These are phyloP conservation scores for Lasioglossum leucozonium DNA, from an alignment of 2,888 invertebrate genomes.

Conservation along the genomic window DNA sequence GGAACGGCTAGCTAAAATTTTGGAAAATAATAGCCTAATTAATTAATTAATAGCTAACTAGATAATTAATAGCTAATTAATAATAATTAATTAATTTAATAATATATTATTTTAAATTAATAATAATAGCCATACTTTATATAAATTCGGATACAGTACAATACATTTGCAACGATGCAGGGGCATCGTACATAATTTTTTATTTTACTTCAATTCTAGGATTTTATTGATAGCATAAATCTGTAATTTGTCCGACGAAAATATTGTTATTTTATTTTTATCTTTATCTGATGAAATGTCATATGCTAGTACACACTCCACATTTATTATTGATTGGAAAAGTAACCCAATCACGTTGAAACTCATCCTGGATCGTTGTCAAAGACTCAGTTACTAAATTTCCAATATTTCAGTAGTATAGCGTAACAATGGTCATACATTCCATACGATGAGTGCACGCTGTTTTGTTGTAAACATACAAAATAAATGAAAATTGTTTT, in stretches of 20 bases:
- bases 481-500: no score
- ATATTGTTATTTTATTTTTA: neutral
- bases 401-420: slow-evolving; percentile 18
- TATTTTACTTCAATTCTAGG: neutral
- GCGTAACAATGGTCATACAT: neutral
- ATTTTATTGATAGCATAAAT: neutral
- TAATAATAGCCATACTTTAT: neutral
- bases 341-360: slow-evolving; percentile 16
- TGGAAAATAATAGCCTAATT: neutral
- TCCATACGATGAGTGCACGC: no score
- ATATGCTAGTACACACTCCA: neutral
- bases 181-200: neutral
- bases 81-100: no score
- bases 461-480: no score
- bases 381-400: slow-evolving; percentile 19
- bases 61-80: no score
- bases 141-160: neutral
- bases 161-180: neutral
- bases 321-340: neutral
- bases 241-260: neutral
- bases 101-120: neutral
- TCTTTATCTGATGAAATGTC: neutral
- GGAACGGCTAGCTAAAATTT: neutral
- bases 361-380: slow-evolving; percentile 21
- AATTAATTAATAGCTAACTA: no score